A percentile compares a stretch with the other conserved stretches of the same genome.
These are phyloP conservation scores for Eudyptes chrysolophus DNA, from an alignment of 2,113 vertebrate species.

Conservation along the genomic window DNA sequence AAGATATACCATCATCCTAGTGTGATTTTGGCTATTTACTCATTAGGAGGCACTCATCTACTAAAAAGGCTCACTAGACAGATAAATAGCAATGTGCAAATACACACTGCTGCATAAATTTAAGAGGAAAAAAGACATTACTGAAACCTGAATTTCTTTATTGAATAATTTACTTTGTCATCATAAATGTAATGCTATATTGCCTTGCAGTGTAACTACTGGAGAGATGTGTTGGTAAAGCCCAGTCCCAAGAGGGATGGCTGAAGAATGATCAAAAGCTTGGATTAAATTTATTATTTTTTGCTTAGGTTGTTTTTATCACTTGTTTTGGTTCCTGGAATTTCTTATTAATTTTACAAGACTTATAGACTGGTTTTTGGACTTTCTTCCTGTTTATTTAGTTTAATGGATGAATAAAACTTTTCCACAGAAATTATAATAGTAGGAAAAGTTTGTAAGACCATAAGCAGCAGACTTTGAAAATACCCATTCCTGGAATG, in stretches of 20 bases:
- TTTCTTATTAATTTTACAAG: slow-evolving; percentile 29
- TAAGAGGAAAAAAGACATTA: slow-evolving; percentile 14
- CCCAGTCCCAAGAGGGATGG: not conserved
- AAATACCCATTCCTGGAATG: not conserved
- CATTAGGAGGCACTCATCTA: not conserved
- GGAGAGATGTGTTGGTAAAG: slow-evolving; percentile 3
- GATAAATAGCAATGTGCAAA: not conserved
- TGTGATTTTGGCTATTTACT: not conserved
- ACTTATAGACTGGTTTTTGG: not conserved
- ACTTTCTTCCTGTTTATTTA: slow-evolving; percentile 7
- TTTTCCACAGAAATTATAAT: not conserved
- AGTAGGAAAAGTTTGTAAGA: not conserved
- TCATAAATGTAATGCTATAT: slow-evolving; percentile 9
- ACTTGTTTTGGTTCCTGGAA: not conserved
- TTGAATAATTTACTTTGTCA: slow-evolving; percentile 66
- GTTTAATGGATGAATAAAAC: not conserved
- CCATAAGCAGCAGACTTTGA: not conserved
- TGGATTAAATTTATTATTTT: not conserved
- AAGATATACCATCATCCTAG: not conserved
- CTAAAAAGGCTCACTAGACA: not conserved
- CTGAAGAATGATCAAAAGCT: slow-evolving; percentile 57
- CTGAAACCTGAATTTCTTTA: slow-evolving; percentile 48
- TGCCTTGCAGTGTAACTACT: slow-evolving; percentile 33
- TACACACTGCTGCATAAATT: slow-evolving; percentile 10
- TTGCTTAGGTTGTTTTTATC: not conserved